phyloP scores from a whole-genome alignment of 2,797 vertebrate genomes.

The Remorina albescens region DNA sequence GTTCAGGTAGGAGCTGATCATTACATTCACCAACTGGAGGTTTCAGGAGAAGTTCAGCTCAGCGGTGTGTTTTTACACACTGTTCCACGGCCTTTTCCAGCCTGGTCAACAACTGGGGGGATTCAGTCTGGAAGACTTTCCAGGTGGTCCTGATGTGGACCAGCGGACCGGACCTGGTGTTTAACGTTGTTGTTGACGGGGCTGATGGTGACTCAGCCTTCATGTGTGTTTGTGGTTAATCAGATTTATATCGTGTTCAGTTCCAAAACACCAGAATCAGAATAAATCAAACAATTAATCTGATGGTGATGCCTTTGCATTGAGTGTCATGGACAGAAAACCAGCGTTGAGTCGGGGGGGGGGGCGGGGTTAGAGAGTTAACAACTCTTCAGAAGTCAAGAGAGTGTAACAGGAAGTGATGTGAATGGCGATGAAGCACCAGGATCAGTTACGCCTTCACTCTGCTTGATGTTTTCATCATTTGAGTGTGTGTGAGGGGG shows the following conservation, averaged over 20 bases:
- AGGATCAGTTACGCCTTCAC: background rate
- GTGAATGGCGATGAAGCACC: background rate
- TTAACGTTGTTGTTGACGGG: too few relatives aligned
- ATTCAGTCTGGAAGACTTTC: too few relatives aligned
- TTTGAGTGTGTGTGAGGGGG: background rate
- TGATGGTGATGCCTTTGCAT: background rate
- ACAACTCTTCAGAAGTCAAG: slow-evolving; percentile 9
- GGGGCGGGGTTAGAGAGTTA: background rate
- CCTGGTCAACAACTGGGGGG: too few relatives aligned
- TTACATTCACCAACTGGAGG: too few relatives aligned
- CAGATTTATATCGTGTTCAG: background rate
- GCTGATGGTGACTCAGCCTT: too few relatives aligned
- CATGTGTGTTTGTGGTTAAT: background rate
- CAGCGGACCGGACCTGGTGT: too few relatives aligned
- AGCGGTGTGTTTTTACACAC: too few relatives aligned
- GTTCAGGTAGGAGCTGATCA: background rate
- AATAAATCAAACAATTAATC: background rate
- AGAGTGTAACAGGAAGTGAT: slow-evolving; percentile 23
- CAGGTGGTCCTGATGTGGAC: too few relatives aligned
- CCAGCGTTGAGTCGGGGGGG: background rate
- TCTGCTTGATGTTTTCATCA: background rate
- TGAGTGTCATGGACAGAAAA: background rate
- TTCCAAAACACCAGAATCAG: background rate
- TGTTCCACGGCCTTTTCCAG: too few relatives aligned
- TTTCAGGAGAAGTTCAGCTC: too few relatives aligned